Evolutionary conservation across 2,797 vertebrate species (phyloP).

Genomic region (Eutrigla gurnardus): DNA sequence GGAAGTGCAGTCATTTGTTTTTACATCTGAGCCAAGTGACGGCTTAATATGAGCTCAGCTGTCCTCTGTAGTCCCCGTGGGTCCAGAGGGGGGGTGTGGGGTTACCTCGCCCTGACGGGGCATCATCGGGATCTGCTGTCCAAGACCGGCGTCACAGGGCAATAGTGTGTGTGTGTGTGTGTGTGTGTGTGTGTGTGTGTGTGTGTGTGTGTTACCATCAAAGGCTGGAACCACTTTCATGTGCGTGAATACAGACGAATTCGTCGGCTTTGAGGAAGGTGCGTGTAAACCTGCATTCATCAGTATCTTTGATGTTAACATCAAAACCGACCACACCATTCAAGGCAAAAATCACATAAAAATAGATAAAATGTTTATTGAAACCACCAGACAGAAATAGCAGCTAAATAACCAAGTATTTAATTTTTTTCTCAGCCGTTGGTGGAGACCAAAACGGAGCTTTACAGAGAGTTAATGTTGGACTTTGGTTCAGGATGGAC

Average conservation of each 20-base stretch:
- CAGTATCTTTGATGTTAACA: not conserved
- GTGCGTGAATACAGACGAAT: not conserved
- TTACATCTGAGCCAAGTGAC: constrained; percentile 37
- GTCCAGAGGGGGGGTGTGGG: constrained; percentile 16
- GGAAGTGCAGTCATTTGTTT: constrained; percentile 41
- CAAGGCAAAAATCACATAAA: no score
- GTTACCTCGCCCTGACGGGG: constrained; percentile 34
- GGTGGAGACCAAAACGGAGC: constrained; percentile 5
- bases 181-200: constrained; percentile 6
- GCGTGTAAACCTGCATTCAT: not conserved
- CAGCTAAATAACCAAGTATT: not conserved
- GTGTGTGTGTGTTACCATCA: constrained; percentile 8
- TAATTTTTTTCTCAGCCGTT: not conserved
- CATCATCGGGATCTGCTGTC: constrained; percentile 40
- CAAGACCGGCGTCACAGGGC: constrained; percentile 40
- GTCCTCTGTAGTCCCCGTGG: constrained; percentile 33
- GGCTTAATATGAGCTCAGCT: constrained; percentile 54
- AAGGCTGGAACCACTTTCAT: not conserved
- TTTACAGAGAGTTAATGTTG: not conserved
- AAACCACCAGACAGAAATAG: not conserved
- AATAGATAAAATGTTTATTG: not conserved
- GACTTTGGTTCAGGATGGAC: not conserved
- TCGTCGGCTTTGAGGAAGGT: no score
- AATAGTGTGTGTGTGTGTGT: constrained; percentile 32
- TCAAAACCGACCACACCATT: not conserved